Percentiles rank a stretch among this genome's conserved stretches.
These are phyloP conservation scores for Stenodera caucasica DNA, from an alignment of 2,888 invertebrate species.

Conservation along the genomic window DNA sequence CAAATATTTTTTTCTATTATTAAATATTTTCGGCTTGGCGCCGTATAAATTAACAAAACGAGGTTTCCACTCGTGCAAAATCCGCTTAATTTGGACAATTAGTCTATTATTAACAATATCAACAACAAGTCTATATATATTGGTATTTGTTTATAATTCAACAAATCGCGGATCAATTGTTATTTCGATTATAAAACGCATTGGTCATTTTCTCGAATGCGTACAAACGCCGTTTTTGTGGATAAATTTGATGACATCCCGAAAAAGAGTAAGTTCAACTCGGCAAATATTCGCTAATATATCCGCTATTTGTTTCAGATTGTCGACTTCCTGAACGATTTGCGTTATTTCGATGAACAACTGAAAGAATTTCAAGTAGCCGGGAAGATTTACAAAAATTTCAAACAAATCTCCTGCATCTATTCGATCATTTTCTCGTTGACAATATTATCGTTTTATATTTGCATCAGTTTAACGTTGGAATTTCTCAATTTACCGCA, in stretches of 20 bases:
- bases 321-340: not conserved
- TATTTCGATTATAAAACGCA: not conserved
- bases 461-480: not conserved
- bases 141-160: not conserved
- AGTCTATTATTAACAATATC: not conserved
- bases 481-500: not conserved
- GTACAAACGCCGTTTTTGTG: not conserved
- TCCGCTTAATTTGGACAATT: not conserved
- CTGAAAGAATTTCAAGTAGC: not conserved
- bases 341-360: not conserved
- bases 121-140: not conserved
- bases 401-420: not conserved
- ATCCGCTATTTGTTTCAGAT: not conserved
- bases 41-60: not conserved
- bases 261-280: not conserved
- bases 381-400: not conserved
- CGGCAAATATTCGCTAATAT: too few species aligned
- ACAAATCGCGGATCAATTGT: not conserved
- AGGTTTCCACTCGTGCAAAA: not conserved
- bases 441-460: not conserved
- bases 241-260: not conserved
- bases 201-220: not conserved
- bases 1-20: not conserved
- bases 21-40: not conserved
- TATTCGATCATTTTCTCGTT: not conserved